phyloP scores from a whole-genome alignment of 2,888 invertebrate species.

The Drosophila subsilvestris region DNA sequence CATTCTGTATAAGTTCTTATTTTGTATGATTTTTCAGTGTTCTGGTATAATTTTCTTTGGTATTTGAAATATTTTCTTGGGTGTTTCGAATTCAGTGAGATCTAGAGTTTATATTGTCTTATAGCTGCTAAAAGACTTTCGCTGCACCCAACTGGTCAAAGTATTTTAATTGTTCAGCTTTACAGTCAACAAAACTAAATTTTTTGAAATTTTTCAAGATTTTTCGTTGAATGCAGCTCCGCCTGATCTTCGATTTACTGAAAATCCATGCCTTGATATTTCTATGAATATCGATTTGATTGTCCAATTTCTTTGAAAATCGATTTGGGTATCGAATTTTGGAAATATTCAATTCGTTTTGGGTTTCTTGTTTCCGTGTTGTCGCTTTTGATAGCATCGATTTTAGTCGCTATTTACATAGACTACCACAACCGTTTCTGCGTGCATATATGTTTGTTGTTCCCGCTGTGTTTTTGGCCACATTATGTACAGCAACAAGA shows the following conservation, averaged over 20 bases:
- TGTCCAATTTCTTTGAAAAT: background rate
- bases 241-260: background rate
- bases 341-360: constrained; percentile 19
- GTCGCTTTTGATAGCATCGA: constrained; percentile 57
- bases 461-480: constrained; percentile 53
- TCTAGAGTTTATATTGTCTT: background rate
- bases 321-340: constrained; percentile 6
- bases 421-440: constrained; percentile 40
- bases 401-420: constrained; percentile 61
- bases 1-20: background rate
- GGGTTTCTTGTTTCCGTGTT: constrained; percentile 33
- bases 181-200: too few relatives aligned
- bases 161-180: background rate
- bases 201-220: too few relatives aligned
- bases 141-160: background rate
- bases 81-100: background rate
- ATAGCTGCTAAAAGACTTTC: background rate
- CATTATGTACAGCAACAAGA: constrained; percentile 59
- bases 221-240: too few relatives aligned
- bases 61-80: background rate
- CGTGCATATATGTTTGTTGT: constrained; percentile 42
- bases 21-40: constrained; percentile 9
- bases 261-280: background rate
- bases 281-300: constrained; percentile 1
- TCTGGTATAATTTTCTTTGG: background rate